Percentiles rank a stretch among this genome's conserved stretches.
These are phyloP conservation scores for Osmerus eperlanus DNA, from an alignment of 2,113 vertebrate species.

Conservation along the genomic window DNA sequence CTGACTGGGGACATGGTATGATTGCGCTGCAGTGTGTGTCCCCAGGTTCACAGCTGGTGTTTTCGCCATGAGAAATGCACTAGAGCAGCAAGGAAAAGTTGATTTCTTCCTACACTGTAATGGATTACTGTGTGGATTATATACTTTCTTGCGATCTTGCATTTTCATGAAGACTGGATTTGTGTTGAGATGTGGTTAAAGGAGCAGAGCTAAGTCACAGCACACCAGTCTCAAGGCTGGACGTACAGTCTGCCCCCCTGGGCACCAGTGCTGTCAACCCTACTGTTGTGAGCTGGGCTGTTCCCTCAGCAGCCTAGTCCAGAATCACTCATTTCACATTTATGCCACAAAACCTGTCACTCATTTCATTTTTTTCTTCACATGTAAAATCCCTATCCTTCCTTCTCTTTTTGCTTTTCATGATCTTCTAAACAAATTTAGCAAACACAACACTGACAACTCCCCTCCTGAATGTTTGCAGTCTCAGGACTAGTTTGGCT, in stretches of 20 bases:
- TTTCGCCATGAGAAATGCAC: background rate
- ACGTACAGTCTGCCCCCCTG: background rate
- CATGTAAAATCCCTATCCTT: no score
- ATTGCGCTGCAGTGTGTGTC: constrained; percentile 47
- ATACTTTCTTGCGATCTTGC: background rate
- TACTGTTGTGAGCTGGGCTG: background rate
- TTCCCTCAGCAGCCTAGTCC: constrained; percentile 6
- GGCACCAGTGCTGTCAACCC: constrained; percentile 8
- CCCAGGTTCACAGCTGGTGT: constrained; percentile 3
- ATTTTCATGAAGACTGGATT: no score
- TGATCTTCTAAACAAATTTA: background rate
- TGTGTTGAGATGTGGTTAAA: background rate
- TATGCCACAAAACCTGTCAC: no score
- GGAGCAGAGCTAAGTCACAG: background rate
- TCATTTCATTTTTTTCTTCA: no score
- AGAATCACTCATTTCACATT: constrained; percentile 4
- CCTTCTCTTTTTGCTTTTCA: background rate
- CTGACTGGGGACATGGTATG: constrained; percentile 27
- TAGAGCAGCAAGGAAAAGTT: background rate
- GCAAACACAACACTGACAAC: background rate
- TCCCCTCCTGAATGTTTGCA: background rate
- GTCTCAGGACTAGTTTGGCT: background rate
- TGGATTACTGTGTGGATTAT: background rate
- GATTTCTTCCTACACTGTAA: background rate
- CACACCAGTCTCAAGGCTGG: background rate